Evolutionary conservation across 2,797 vertebrate genomes (phyloP), one percentile per base, ranked within the genome.

Genomic region (Coracias cyanogaster): DNA sequence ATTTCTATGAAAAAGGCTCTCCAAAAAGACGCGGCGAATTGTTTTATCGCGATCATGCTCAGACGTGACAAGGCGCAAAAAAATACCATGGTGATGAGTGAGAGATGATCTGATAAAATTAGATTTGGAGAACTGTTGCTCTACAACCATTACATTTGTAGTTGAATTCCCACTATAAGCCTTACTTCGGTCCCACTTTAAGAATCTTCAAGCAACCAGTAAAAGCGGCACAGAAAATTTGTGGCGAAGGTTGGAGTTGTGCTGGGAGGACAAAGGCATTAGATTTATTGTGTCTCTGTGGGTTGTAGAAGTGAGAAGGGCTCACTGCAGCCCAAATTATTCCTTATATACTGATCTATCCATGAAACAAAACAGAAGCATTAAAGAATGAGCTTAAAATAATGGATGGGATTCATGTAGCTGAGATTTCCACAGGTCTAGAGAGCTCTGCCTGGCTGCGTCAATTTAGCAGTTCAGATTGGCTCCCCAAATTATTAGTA

Each of bases 61-160:
- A 76, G 73, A 77, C 82, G 82, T 12, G 46, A 95, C 43, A 92
- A 93, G 37, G 45, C 0, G 2, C n/a, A 85, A 86, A 92, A 88
- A 93, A 86, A 73, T 49, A 41, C 89, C 78, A 91, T 69, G 89
- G 85, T 81, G 89, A 93, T 86, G 79, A 94, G 54, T 51, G 64
- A 92, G 73, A 92, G 19, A 60, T 86, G 55, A 66, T 80, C 85
- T 66, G 93, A 70, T 72, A 93, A 72, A 95, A 92, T 95, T 73
- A 90, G 58, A 46, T 76, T 83, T 74, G 65, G 39, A 54, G 76
- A 89, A 83, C 69, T 74, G 37, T 65, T 92, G 69, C 26, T 83
- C 66, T 55, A 90, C 61, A 86, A 58, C 46, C 69, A 26, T 65
- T 49, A 55, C 28, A 81, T 43, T 91, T 83, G 65, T 64, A 91